phyloP scores from a whole-genome alignment of 2,113 vertebrate genomes.

The Callochromis pleurospilus region DNA sequence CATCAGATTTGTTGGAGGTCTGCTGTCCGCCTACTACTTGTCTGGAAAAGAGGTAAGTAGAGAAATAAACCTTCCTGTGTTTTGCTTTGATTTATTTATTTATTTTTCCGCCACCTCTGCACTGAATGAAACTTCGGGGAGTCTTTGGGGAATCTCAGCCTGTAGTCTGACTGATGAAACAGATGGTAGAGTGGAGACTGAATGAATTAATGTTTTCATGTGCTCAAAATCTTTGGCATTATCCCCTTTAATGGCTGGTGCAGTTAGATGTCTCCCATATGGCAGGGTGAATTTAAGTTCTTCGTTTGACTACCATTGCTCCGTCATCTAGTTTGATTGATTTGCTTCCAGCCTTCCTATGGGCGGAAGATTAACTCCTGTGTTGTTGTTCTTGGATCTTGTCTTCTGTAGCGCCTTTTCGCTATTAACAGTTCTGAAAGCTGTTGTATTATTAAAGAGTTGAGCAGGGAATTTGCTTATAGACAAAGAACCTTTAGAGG shows the following conservation, averaged over 20 bases:
- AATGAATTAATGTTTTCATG: neutral
- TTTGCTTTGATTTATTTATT: neutral
- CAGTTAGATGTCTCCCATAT: neutral
- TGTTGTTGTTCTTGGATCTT: neutral
- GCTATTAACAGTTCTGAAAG: neutral
- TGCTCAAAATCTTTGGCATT: neutral
- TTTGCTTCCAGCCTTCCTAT: neutral
- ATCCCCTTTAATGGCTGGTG: neutral
- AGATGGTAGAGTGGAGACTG: neutral
- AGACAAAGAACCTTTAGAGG: neutral
- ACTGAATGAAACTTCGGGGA: neutral
- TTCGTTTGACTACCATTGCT: neutral
- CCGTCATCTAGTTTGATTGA: neutral
- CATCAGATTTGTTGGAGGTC: constrained; percentile 94
- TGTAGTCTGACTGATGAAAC: neutral
- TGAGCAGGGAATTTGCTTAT: neutral
- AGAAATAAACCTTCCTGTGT: neutral
- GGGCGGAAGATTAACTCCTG: neutral
- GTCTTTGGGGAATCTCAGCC: neutral
- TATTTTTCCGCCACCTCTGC: neutral
- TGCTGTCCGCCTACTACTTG: constrained; percentile 96
- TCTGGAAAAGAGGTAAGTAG: constrained; percentile 94
- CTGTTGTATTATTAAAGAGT: neutral
- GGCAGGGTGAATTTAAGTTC: neutral
- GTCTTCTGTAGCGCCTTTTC: neutral